Conservation (phyloP, 2,113 vertebrate species). For the Candoia aspera region DNA sequence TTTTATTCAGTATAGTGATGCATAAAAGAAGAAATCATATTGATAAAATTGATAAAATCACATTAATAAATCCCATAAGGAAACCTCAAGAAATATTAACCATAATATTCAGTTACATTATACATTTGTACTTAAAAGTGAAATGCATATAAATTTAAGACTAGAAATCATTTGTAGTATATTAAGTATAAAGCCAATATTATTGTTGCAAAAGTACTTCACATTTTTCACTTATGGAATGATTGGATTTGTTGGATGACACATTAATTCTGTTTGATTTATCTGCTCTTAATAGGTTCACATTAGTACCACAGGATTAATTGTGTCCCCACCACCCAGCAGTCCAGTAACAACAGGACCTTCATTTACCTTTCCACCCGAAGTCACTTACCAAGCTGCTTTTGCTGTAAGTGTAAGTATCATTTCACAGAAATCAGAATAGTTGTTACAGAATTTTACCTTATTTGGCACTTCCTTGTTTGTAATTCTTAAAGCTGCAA, state of each 20-base stretch:
- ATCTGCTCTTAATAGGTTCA: conserved; percentile 82
- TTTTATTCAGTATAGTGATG: neutral
- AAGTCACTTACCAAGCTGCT: conserved; percentile 85
- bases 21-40: neutral
- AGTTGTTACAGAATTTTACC: neutral
- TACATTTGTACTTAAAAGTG: neutral
- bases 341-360: conserved; percentile 94
- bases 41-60: neutral
- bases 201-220: neutral
- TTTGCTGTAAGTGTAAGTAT: conserved; percentile 81
- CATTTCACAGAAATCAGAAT: neutral
- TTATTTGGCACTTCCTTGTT: neutral
- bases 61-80: neutral
- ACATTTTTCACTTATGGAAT: neutral
- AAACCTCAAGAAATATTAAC: neutral
- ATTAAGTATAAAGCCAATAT: neutral
- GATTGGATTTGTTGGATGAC: neutral
- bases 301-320: conserved; percentile 93
- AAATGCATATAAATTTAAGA: conserved; percentile 2
- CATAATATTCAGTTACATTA: neutral
- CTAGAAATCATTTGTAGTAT: neutral
- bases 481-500: neutral
- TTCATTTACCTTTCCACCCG: conserved; percentile 91
- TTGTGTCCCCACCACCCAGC: conserved; percentile 96
- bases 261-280: neutral